Percentiles rank a stretch among this genome's conserved stretches.
Conservation (phyloP, 2,888 invertebrate genomes). For the Parnassius orleans region DNA sequence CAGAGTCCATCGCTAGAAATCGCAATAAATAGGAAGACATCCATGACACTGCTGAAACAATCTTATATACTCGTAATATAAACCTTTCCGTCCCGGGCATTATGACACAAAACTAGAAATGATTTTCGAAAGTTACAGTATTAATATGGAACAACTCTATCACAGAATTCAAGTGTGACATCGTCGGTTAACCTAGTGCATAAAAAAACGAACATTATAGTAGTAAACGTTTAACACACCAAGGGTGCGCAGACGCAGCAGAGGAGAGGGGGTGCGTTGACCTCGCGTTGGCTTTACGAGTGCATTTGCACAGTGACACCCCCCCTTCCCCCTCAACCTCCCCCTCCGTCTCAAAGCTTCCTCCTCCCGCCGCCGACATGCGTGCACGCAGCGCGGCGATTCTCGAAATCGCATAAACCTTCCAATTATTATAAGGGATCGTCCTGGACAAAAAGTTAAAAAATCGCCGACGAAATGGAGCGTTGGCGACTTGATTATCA, state of each 20-base stretch:
- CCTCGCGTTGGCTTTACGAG: conserved; percentile 72
- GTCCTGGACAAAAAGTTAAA: conserved; percentile 52
- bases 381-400: conserved; percentile 64
- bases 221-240: conserved; percentile 51
- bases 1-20: too few relatives aligned
- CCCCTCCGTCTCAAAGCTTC: conserved; percentile 29
- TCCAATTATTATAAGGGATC: conserved; percentile 69
- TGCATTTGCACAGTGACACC: conserved; percentile 79
- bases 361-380: conserved; percentile 32
- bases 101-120: too few relatives aligned
- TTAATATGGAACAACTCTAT: not conserved
- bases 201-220: conserved; percentile 59
- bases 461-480: conserved; percentile 48
- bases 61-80: too few relatives aligned
- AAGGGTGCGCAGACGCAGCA: conserved; percentile 40
- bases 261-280: conserved; percentile 65
- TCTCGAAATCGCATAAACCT: conserved; percentile 62
- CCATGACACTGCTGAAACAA: too few relatives aligned
- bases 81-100: too few relatives aligned
- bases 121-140: too few relatives aligned
- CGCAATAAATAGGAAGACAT: too few relatives aligned
- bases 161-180: not conserved
- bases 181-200: conserved; percentile 25
- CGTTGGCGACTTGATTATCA: conserved; percentile 36
- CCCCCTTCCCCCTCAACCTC: conserved; percentile 34